Evolutionary conservation across 2,113 vertebrate genomes (phyloP).

Genomic region (Arenaria interpres): DNA sequence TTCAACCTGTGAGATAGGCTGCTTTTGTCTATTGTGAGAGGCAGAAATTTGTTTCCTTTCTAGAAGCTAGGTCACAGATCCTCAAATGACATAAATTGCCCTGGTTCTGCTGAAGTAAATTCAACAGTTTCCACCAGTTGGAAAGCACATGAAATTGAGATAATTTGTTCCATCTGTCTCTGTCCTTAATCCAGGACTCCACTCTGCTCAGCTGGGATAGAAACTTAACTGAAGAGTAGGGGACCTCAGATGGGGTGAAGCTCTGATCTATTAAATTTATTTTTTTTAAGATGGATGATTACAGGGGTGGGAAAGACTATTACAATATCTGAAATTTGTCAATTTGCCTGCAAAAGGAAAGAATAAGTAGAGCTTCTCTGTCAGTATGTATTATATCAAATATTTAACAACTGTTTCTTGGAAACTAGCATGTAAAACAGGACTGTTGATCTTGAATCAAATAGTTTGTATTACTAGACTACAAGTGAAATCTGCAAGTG

Average conservation of each 20-base stretch:
- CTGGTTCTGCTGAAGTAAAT: not conserved
- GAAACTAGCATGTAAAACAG: not conserved
- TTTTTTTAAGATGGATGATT: not conserved
- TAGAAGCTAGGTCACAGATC: not conserved
- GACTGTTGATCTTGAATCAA: not conserved
- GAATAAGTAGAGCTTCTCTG: not conserved
- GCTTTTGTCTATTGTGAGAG: not conserved
- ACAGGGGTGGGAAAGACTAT: not conserved
- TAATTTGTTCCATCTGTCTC: not conserved
- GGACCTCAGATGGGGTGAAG: not conserved
- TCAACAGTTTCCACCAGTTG: not conserved
- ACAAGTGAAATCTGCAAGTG: conserved; percentile 31
- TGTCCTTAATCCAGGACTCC: not conserved
- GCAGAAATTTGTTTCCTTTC: not conserved
- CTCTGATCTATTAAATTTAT: not conserved
- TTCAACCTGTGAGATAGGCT: not conserved
- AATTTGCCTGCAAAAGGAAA: not conserved
- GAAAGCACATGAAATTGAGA: not conserved
- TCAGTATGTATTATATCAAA: not conserved
- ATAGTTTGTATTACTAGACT: conserved; percentile 35
- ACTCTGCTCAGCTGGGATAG: not conserved
- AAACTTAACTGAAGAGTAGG: not conserved
- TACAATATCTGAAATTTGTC: not conserved
- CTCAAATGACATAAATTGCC: not conserved
- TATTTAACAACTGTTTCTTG: not conserved